Evolutionary conservation across 1,140 invertebrate genomes (phyloP).

Genomic region (Drosophila seguyi): DNA sequence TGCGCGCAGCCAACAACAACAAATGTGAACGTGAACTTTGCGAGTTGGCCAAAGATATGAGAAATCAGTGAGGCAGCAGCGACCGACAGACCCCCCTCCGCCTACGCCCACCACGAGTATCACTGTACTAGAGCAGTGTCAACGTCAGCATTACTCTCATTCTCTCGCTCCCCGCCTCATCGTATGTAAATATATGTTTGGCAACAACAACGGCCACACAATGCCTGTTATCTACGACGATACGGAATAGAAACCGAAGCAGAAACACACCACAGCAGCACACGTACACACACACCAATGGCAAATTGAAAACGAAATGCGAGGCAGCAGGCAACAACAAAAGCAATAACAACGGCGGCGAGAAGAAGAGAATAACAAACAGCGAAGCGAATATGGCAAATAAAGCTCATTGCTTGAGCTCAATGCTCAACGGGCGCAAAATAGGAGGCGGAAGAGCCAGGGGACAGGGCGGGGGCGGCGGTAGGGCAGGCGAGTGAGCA

Average conservation of each 20-base stretch:
- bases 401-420: constrained; percentile 74
- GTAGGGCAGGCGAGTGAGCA: constrained; percentile 34
- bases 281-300: constrained; percentile 29
- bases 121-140: constrained; percentile 32
- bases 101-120: constrained; percentile 15
- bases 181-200: constrained; percentile 75
- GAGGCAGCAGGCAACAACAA: constrained; percentile 30
- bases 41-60: constrained; percentile 33
- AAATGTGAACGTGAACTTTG: constrained; percentile 44
- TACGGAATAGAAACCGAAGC: constrained; percentile 54
- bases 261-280: constrained; percentile 54
- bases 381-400: constrained; percentile 75
- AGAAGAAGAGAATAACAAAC: constrained; percentile 60
- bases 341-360: constrained; percentile 15
- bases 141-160: constrained; percentile 52
- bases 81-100: neutral
- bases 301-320: constrained; percentile 73
- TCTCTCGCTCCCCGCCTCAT: constrained; percentile 1
- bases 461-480: neutral
- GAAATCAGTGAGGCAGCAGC: constrained; percentile 17
- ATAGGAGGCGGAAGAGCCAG: neutral
- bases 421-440: constrained; percentile 71
- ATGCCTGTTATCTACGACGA: constrained; percentile 65
- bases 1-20: constrained; percentile 28
- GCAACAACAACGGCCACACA: constrained; percentile 40